Evolutionary conservation across 2,113 vertebrate genomes (phyloP), one percentile per base, ranked within the genome.

Genomic region (Menidia beryllina): DNA sequence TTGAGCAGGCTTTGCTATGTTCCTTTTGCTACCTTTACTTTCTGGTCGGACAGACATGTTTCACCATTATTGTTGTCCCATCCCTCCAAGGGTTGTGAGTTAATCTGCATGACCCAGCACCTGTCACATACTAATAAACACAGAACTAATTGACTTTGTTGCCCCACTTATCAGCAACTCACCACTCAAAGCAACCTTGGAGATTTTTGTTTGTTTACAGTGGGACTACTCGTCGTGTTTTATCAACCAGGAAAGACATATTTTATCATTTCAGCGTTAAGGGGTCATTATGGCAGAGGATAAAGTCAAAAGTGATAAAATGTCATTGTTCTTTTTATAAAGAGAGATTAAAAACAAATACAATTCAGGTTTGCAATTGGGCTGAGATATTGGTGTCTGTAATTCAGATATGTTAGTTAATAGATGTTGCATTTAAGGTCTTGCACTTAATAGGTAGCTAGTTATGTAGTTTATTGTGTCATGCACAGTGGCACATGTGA

Each of bases 91-190:
- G 92, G 90, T 92, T 91, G 92, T 87, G 91, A 91, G 93, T 93
- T 94, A 92, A 93, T 94, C 90, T 94, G 89, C 91, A 87, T 89
- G 89, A 90, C 91, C 91, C 89, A 89, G 92, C 89, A 88, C 86
- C 88, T 94, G 93, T 94, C 93, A 94, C 89, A 91, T 92, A 91
- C 91, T 93, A 93, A 93, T 93, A 94, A 93, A 93, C 91, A 93
- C 84, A 88, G 86, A 91, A 92, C 90, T 92, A 94, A 93, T 92
- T 93, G 92, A 91, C 92, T 92, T 91, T 89, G 84, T 82, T 86
- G 77, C 71, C 75, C 88, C 82, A 77, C 67, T 80, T 82, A 87
- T 92, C 84, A 87, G 73, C 76, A 82, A 74, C 81, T 80, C 85
- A 30, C 75, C 64, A 78, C 78, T 87, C 72, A 83, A 76, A 76